These are phyloP conservation scores for Apostichopus leukothele DNA, from an alignment of 53 echinoderm and acorn worm genomes.

Conservation along the genomic window DNA sequence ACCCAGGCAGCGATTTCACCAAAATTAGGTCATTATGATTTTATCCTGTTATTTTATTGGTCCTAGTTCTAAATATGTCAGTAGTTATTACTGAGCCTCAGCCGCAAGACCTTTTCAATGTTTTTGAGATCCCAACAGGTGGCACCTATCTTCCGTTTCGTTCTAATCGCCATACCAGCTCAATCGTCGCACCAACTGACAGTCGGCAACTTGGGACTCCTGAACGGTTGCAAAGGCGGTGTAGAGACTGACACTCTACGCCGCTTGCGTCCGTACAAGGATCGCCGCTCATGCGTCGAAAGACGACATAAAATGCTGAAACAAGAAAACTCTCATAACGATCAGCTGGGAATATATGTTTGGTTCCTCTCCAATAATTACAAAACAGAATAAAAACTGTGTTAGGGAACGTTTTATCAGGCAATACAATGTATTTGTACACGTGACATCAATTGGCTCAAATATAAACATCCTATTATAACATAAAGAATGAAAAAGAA, in stretches of 20 bases:
- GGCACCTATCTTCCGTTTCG: slow-evolving; percentile 20
- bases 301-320: not conserved
- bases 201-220: not conserved
- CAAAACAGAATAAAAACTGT: not conserved
- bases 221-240: slow-evolving; percentile 29
- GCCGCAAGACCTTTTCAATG: slow-evolving; percentile 17
- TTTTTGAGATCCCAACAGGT: slow-evolving; percentile 19
- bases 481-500: too few species aligned
- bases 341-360: not conserved
- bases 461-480: too few species aligned
- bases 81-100: slow-evolving; percentile 25
- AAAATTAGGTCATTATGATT: slow-evolving; percentile 43
- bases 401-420: not conserved
- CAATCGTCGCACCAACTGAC: slow-evolving; percentile 40
- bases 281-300: slow-evolving; percentile 22
- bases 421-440: not conserved
- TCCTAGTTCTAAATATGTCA: slow-evolving; percentile 32
- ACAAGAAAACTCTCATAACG: not conserved
- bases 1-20: slow-evolving; percentile 23
- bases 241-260: slow-evolving; percentile 15
- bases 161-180: slow-evolving; percentile 13
- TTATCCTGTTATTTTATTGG: slow-evolving; percentile 4
- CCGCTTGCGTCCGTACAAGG: slow-evolving; percentile 25
- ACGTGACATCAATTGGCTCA: too few species aligned
- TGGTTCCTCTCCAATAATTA: not conserved